Conservation (phyloP, 2,888 invertebrate genomes). For the Aphrophora alni region DNA sequence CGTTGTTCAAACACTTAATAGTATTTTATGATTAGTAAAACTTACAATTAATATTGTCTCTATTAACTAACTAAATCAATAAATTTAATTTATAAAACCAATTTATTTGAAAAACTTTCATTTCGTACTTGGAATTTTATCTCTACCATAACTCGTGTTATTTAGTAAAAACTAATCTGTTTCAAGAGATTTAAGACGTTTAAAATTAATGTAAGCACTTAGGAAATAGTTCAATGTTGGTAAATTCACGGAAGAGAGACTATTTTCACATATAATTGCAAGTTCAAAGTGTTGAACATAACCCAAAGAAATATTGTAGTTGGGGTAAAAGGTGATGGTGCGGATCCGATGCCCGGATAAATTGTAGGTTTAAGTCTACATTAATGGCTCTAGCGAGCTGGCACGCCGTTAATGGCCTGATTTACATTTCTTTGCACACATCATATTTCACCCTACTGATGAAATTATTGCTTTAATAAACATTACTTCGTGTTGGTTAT, state of each 20-base stretch:
- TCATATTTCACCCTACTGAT: background rate
- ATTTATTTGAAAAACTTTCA: background rate
- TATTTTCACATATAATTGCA: background rate
- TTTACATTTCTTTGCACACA: constrained; percentile 9
- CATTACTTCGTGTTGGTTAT: background rate
- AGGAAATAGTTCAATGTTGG: background rate
- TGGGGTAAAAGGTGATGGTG: background rate
- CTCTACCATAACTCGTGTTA: background rate
- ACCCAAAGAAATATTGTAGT: background rate
- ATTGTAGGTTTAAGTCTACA: background rate
- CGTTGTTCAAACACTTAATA: too few relatives aligned
- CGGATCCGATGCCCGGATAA: background rate
- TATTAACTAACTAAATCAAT: too few relatives aligned
- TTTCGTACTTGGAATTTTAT: background rate
- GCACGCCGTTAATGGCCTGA: background rate
- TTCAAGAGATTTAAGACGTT: background rate
- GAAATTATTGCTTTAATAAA: constrained; percentile 2
- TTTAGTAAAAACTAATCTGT: background rate
- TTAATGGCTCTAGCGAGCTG: background rate
- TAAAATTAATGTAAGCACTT: background rate
- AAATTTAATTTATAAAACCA: too few relatives aligned
- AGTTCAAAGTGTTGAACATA: constrained; percentile 1
- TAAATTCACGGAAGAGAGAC: background rate
- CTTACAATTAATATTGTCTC: too few relatives aligned
- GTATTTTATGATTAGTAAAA: too few relatives aligned